Evolutionary conservation across 1,140 invertebrate genomes (phyloP).

Genomic region (Brachionus paranguensis): DNA sequence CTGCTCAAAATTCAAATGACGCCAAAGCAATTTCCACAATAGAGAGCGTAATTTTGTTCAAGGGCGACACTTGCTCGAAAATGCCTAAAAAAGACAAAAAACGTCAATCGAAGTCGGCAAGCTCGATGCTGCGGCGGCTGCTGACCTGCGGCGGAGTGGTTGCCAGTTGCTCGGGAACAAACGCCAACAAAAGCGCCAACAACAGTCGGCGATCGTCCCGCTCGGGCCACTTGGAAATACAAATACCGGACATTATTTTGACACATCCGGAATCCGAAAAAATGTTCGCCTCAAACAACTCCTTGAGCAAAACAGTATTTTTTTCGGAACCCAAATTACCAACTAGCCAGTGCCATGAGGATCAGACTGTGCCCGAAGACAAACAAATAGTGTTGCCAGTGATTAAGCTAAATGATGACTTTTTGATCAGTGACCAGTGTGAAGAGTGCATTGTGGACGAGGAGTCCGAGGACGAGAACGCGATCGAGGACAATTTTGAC

Average conservation of each 20-base stretch:
- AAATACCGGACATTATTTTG: neutral
- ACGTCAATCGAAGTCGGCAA: slow-evolving; percentile 17
- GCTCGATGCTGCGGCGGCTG: neutral
- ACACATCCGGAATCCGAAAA: neutral
- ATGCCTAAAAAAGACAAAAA: neutral
- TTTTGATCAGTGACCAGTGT: neutral
- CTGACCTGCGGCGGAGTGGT: slow-evolving; percentile 9
- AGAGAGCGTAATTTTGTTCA: neutral
- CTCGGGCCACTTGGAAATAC: neutral
- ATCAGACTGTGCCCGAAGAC: neutral
- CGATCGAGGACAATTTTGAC: neutral
- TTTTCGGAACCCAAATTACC: neutral
- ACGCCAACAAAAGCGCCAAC: neutral
- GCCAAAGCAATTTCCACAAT: neutral
- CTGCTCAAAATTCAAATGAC: neutral
- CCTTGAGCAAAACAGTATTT: neutral
- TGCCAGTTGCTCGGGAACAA: neutral
- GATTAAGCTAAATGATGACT: slow-evolving; percentile 9
- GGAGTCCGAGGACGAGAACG: neutral
- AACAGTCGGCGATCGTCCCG: neutral
- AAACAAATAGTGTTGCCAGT: neutral
- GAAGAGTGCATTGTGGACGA: neutral
- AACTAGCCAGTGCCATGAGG: neutral
- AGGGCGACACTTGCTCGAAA: neutral
- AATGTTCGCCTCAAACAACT: neutral